Evolutionary conservation across 2,797 vertebrate species (phyloP).

Genomic region (Dermochelys coriacea): DNA sequence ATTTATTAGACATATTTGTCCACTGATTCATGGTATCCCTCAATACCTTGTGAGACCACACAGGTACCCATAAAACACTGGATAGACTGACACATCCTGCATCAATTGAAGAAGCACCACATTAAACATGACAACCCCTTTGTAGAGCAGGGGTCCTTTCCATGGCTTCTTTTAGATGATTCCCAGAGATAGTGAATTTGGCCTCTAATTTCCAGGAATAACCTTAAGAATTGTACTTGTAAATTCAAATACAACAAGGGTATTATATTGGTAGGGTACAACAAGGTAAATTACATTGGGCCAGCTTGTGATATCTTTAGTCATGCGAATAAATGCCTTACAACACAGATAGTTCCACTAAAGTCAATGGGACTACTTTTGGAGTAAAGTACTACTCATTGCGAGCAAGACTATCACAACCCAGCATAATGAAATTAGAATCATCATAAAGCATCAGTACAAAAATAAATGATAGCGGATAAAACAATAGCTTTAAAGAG

Average conservation of each 20-base stretch:
- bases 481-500: not conserved
- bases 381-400: not conserved
- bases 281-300: not conserved
- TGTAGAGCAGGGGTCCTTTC: not conserved
- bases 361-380: not conserved
- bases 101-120: not conserved
- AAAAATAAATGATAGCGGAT: not conserved
- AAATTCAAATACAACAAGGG: no score
- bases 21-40: not conserved
- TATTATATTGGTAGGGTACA: no score
- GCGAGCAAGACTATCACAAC: not conserved
- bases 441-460: not conserved
- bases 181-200: accelerated
- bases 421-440: not conserved
- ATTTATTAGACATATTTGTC: not conserved
- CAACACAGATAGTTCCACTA: accelerated
- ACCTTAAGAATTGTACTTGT: not conserved
- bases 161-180: not conserved
- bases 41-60: not conserved
- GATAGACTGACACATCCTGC: not conserved
- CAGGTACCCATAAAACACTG: not conserved
- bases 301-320: not conserved
- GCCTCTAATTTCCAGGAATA: not conserved
- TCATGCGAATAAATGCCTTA: not conserved
- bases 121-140: not conserved